Base-by-base conservation (phyloP, 2,888 invertebrate species). In the Erynnis tages region DNA sequence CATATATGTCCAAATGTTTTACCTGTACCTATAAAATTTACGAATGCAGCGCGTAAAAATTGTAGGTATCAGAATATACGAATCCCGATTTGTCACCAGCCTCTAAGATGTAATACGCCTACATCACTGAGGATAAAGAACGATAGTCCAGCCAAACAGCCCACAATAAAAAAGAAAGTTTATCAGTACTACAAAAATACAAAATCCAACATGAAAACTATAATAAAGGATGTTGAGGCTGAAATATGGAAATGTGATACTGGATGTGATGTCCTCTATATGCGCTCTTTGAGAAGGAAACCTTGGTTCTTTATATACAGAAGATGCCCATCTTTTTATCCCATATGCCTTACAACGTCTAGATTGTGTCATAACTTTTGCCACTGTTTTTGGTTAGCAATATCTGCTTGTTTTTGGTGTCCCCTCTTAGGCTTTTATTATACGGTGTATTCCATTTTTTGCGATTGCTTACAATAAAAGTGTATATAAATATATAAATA, bases 331-430 rank as follows among this genome's bases (percentile, higher is more conserved):
- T 43, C 59, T 3, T 11, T 63, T 2, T 76, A 77, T 53, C 69
- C 69, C 1, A 38, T 45, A 11, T 65, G 69, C 44, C 35, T 69
- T 53, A 53, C 38, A 19, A 58, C 44, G 19, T 55, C 53, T 32
- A 65, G 59, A 56, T 58, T 59, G 45, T 63, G 46, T 19, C 27
- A 54, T 52, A 65, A 29, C 14, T 6, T 60, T 30, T 56, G 61
- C 46, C 52, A 50, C n/a, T 16, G 55, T 8, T 19, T 65, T 2
- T 52, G 63, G 37, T 69, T 65, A 53, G 6, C 63, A 11, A 11
- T 69, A 45, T 59, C 73, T 2, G 11, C 65, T 8, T 70, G 71
- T 54, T 57, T 77, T 52, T 80, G 80, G 76, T 62, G 65, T 52
- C 80, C 80, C 53, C 27, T 73, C 19, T 40, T 74, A 44, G 41